Conservation (phyloP, 1,140 invertebrate species). For the Hyles euphorbiae region DNA sequence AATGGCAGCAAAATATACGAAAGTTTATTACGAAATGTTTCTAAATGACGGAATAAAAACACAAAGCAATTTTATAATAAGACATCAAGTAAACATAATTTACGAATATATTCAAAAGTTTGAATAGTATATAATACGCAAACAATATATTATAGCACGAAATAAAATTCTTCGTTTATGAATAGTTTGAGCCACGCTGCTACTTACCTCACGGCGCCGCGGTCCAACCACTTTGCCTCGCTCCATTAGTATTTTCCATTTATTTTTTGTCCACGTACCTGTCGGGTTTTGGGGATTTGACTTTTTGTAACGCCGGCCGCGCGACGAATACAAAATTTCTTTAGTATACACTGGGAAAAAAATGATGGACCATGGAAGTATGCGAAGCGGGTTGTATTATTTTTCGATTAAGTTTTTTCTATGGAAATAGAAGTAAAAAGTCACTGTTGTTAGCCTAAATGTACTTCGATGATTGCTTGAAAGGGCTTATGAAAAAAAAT, state of each 20-base stretch:
- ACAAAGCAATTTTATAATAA: too few species aligned
- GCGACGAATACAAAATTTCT: constrained; percentile 72
- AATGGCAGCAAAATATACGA: too few species aligned
- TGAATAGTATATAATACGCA: too few species aligned
- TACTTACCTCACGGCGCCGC: constrained; percentile 45
- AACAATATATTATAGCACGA: too few species aligned
- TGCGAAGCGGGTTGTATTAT: constrained; percentile 50
- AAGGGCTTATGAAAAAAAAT: too few species aligned
- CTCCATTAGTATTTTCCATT: constrained; percentile 75
- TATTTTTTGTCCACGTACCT: constrained; percentile 75
- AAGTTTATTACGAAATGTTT: too few species aligned
- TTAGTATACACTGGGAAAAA: constrained; percentile 63
- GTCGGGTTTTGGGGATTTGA: constrained; percentile 65
- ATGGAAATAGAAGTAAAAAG: constrained; percentile 7
- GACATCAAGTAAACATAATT: too few species aligned
- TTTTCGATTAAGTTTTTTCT: constrained; percentile 52
- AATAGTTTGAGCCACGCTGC: constrained; percentile 6
- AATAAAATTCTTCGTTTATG: too few species aligned
- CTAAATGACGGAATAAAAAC: too few species aligned
- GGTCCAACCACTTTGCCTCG: constrained; percentile 58
- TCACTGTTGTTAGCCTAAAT: background rate
- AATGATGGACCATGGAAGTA: constrained; percentile 59
- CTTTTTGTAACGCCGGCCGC: constrained; percentile 56
- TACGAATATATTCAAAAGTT: too few species aligned
- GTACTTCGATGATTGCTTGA: constrained; percentile 1